Conservation (phyloP, 2,888 invertebrate species). For the Morpho deidamia region DNA sequence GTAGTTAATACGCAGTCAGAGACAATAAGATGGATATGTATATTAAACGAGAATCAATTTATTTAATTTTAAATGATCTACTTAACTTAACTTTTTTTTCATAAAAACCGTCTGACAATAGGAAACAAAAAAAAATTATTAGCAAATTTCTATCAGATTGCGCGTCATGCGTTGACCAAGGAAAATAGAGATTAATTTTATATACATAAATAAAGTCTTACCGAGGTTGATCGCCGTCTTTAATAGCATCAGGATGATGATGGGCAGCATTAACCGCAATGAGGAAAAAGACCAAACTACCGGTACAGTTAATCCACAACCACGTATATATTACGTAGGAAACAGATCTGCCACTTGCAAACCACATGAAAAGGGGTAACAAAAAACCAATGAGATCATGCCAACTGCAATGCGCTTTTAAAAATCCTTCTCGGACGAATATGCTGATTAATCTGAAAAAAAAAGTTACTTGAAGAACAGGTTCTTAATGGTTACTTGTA, state of each 20-base stretch:
- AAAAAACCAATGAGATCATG: constrained; percentile 52
- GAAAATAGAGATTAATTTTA: no score
- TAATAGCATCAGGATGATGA: constrained; percentile 88
- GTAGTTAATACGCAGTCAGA: no score
- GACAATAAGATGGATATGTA: no score
- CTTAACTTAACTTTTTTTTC: no score
- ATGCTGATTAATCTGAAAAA: constrained; percentile 37
- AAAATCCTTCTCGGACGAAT: constrained; percentile 45
- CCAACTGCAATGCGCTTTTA: constrained; percentile 48
- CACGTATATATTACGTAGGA: constrained; percentile 66
- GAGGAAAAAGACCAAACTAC: constrained; percentile 79
- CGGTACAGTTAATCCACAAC: constrained; percentile 75
- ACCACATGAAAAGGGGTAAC: constrained; percentile 63
- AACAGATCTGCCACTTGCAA: constrained; percentile 44
- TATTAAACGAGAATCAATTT: no score
- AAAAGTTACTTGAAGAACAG: no score
- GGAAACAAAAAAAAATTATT: no score
- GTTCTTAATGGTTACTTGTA: no score
- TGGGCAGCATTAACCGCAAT: constrained; percentile 88
- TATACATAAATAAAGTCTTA: constrained; percentile 34
- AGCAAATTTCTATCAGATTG: no score
- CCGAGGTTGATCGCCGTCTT: constrained; percentile 87
- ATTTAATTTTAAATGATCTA: no score
- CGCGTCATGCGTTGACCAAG: neutral
- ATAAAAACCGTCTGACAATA: no score